Percentiles rank a stretch among this genome's conserved stretches.
Evolutionary conservation across 1,140 invertebrate genomes (phyloP).

Genomic region (Thaumatotibia leucotreta): DNA sequence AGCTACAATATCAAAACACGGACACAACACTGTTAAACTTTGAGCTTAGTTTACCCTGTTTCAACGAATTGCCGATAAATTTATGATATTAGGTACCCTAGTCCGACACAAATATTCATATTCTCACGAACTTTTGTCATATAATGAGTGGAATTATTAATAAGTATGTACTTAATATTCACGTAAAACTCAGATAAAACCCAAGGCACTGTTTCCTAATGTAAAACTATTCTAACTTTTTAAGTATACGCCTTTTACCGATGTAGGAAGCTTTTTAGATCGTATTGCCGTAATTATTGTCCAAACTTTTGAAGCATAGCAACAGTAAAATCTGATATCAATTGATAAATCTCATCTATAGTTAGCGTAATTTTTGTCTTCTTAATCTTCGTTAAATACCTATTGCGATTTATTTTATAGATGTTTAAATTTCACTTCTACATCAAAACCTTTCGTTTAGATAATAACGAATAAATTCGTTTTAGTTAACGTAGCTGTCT

Average conservation of each 20-base stretch:
- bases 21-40: constrained; percentile 30
- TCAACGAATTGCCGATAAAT: constrained; percentile 16
- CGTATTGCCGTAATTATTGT: background rate
- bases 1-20: constrained; percentile 30
- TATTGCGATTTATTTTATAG: no score
- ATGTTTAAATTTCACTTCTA: no score
- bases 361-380: no score
- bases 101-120: background rate
- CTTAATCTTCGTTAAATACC: no score
- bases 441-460: no score
- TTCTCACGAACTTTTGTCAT: background rate
- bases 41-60: constrained; percentile 69
- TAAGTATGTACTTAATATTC: background rate
- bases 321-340: background rate
- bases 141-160: background rate
- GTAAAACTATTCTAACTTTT: background rate
- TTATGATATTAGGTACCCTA: background rate
- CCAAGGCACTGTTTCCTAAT: background rate
- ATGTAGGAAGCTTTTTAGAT: background rate
- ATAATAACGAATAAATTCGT: background rate
- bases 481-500: background rate
- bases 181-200: background rate
- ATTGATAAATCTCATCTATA: background rate
- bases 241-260: background rate
- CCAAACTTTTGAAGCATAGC: background rate